A percentile compares a stretch with the other conserved stretches of the same genome.
Evolutionary conservation across 2,797 vertebrate species (phyloP).

Genomic region (Smutsia temminckii): DNA sequence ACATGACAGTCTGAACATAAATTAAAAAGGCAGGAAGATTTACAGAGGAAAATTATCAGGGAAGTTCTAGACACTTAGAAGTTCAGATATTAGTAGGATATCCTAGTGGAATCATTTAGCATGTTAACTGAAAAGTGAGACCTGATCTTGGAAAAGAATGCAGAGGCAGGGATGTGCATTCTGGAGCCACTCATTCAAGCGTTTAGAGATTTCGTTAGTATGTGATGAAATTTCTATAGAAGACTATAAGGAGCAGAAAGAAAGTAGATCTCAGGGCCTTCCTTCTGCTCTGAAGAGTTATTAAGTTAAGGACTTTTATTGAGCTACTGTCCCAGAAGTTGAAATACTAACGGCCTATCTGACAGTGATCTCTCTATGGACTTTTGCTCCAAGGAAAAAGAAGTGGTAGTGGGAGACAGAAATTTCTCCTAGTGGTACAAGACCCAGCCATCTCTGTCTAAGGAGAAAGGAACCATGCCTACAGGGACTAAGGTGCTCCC

Average conservation of each 20-base stretch:
- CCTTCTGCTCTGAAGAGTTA: neutral
- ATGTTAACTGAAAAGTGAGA: neutral
- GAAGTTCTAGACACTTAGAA: neutral
- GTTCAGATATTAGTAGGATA: neutral
- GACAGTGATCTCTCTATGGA: neutral
- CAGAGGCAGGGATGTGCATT: neutral
- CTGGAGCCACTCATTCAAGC: neutral
- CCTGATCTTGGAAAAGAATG: neutral
- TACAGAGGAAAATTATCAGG: neutral
- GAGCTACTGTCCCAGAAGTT: neutral
- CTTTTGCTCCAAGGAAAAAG: neutral
- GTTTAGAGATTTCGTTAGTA: neutral
- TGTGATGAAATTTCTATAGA: neutral
- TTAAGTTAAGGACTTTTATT: neutral
- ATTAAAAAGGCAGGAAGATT: neutral
- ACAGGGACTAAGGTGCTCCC: neutral
- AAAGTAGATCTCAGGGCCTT: neutral
- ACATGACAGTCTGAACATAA: neutral
- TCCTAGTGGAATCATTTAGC: neutral
- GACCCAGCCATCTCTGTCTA: neutral
- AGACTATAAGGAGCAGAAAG: neutral
- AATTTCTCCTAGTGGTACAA: neutral
- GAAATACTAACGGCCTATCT: neutral
- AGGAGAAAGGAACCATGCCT: neutral
- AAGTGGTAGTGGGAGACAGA: neutral